Percentiles rank a stretch among this genome's conserved stretches.
Evolutionary conservation across 2,888 invertebrate genomes (phyloP).

Genomic region (Frankliniella intonsa): DNA sequence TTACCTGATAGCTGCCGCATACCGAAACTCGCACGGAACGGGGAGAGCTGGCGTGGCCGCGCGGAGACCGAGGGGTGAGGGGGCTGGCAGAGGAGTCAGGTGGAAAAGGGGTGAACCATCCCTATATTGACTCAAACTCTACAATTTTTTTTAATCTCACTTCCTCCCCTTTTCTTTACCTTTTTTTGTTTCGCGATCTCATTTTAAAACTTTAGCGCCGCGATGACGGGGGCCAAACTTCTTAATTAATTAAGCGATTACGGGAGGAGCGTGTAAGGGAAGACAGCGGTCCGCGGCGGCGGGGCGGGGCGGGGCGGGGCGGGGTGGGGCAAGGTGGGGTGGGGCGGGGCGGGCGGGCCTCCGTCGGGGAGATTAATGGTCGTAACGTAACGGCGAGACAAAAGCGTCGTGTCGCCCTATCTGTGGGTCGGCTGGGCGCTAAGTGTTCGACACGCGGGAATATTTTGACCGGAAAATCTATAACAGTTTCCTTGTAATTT

Average conservation of each 20-base stretch:
- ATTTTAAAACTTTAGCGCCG: conserved; percentile 20
- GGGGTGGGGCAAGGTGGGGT: too few relatives aligned
- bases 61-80: background rate
- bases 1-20: background rate
- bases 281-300: background rate
- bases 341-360: too few relatives aligned
- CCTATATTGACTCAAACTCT: background rate
- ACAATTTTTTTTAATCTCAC: background rate
- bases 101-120: background rate
- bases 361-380: background rate
- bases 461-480: too few relatives aligned
- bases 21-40: background rate
- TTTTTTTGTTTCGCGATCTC: background rate
- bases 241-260: conserved; percentile 20
- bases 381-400: background rate
- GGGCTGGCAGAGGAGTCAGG: background rate
- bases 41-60: background rate
- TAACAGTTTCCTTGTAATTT: too few relatives aligned
- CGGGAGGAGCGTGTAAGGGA: conserved; percentile 1
- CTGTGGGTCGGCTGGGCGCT: background rate
- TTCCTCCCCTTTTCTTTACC: background rate
- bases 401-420: background rate
- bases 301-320: background rate
- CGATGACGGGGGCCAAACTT: background rate
- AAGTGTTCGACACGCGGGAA: too few relatives aligned